Conservation (phyloP, 1,140 invertebrate genomes). For the Bathynomus jamesi region DNA sequence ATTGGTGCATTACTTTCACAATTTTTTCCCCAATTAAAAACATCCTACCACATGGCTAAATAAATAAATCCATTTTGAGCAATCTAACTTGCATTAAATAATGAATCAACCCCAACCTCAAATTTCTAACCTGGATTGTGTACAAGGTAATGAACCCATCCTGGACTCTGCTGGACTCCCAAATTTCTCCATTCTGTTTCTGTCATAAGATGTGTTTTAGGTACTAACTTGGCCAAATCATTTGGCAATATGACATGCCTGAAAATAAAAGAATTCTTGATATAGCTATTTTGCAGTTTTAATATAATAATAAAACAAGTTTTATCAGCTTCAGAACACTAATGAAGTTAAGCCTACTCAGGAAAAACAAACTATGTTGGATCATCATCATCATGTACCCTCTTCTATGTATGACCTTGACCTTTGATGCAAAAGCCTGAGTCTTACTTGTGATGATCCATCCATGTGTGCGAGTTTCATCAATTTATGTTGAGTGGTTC, state of each 20-base stretch:
- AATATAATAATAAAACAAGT: no score
- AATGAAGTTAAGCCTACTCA: neutral
- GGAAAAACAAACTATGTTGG: neutral
- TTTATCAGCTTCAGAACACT: neutral
- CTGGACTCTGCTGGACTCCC: conserved; percentile 86
- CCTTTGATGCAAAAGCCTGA: no score
- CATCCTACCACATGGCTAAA: no score
- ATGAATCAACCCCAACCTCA: conserved; percentile 23
- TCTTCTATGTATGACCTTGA: no score
- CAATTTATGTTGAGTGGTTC: no score
- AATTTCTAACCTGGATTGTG: conserved; percentile 66
- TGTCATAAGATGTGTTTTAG: conserved; percentile 81
- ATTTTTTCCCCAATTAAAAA: no score
- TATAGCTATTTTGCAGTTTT: neutral
- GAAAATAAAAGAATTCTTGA: conserved; percentile 39
- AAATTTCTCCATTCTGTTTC: conserved; percentile 86
- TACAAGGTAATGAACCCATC: conserved; percentile 92
- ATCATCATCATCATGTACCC: neutral
- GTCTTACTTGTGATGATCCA: no score
- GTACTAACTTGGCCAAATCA: conserved; percentile 79
- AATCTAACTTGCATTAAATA: neutral
- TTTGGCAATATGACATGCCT: conserved; percentile 89
- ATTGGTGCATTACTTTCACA: no score
- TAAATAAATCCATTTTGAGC: neutral
- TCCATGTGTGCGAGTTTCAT: no score